Conservation (phyloP, 1,140 invertebrate genomes). For the Trachymyrmex septentrionalis region DNA sequence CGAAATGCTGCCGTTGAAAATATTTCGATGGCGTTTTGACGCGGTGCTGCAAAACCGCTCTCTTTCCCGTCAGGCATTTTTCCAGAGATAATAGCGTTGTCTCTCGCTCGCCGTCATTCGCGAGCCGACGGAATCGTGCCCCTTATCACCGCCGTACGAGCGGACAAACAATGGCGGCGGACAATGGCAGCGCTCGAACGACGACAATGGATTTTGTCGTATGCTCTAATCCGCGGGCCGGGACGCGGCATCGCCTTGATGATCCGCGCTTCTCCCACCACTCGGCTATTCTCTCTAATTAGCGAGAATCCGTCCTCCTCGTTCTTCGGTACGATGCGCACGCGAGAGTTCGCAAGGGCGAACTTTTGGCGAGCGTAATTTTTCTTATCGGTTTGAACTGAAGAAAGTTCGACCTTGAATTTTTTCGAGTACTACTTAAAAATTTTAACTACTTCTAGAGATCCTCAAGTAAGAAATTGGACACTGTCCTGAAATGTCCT, state of each 20-base stretch:
- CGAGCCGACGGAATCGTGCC: slow-evolving; percentile 61
- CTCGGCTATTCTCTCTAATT: slow-evolving; percentile 66
- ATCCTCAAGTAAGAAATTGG: too few species aligned
- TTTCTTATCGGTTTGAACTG: not conserved
- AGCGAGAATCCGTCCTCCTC: slow-evolving; percentile 28
- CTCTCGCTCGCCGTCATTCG: slow-evolving; percentile 44
- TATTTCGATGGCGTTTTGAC: slow-evolving; percentile 24
- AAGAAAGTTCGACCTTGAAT: not conserved
- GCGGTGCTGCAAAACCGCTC: slow-evolving; percentile 22
- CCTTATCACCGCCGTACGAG: slow-evolving; percentile 69
- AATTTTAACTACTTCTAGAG: not conserved
- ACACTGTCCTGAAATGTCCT: too few species aligned
- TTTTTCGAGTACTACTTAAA: not conserved
- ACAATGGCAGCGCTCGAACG: slow-evolving; percentile 70
- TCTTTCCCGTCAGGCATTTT: slow-evolving; percentile 36
- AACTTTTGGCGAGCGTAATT: not conserved
- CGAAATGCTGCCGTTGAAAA: slow-evolving; percentile 26
- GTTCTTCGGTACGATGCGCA: slow-evolving; percentile 10
- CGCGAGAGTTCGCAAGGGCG: not conserved
- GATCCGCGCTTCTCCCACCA: slow-evolving; percentile 41
- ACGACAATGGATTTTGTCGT: slow-evolving; percentile 75
- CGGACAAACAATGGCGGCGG: slow-evolving; percentile 67
- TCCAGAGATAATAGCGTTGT: slow-evolving; percentile 60
- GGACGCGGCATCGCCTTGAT: slow-evolving; percentile 16
- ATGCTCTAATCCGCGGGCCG: slow-evolving; percentile 52